phyloP scores from a whole-genome alignment of 2,888 invertebrate genomes.

The Ormia ochracea region DNA sequence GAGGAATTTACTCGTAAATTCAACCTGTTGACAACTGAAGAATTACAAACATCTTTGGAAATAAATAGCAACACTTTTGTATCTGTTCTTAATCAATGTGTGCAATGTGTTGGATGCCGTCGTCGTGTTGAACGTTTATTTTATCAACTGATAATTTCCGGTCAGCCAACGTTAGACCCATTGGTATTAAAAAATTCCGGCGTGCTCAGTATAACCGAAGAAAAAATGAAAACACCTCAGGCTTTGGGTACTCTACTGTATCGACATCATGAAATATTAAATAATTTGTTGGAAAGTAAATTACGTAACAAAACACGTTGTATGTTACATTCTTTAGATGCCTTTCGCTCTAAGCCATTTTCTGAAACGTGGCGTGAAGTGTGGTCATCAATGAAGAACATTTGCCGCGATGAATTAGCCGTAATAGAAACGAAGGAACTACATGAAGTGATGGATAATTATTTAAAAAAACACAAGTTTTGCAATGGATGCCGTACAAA shows the following conservation, averaged over 20 bases:
- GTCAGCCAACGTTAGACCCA: constrained; percentile 92
- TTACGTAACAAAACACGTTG: constrained; percentile 93
- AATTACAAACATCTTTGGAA: constrained; percentile 87
- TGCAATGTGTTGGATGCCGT: constrained; percentile 95
- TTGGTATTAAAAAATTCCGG: constrained; percentile 86
- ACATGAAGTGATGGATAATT: constrained; percentile 90
- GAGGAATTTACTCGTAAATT: constrained; percentile 92
- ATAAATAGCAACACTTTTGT: constrained; percentile 90
- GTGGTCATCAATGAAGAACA: constrained; percentile 89
- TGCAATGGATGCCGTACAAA: constrained; percentile 95
- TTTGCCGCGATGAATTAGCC: constrained; percentile 89
- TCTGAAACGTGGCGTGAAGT: constrained; percentile 88
- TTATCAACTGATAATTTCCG: constrained; percentile 88
- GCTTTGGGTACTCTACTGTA: constrained; percentile 89
- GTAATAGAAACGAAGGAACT: constrained; percentile 90
- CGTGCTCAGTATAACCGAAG: constrained; percentile 87
- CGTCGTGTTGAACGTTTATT: constrained; percentile 93
- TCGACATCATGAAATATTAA: constrained; percentile 88
- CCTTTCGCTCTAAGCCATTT: constrained; percentile 85
- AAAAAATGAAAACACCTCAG: constrained; percentile 87
- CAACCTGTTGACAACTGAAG: constrained; percentile 85
- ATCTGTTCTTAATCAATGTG: constrained; percentile 90
- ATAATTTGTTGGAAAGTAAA: constrained; percentile 87
- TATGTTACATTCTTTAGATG: constrained; percentile 92
- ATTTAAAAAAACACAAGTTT: constrained; percentile 94